Conservation (phyloP, 2,888 invertebrate genomes). For the Diploptera punctata region DNA sequence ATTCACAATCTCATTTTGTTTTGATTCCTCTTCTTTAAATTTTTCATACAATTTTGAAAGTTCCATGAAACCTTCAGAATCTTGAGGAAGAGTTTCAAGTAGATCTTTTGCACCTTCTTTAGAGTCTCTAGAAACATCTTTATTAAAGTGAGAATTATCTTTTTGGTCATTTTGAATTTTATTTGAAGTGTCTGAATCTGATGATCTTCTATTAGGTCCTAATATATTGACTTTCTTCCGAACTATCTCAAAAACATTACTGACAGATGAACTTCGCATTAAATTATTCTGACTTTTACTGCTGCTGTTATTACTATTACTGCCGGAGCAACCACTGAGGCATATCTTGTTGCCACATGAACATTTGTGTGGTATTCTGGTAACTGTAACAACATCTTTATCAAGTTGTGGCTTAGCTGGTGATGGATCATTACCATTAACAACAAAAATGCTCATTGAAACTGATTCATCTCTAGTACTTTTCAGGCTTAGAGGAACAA, state of each 20-base stretch:
- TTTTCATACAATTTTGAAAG: too few relatives aligned
- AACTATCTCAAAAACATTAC: neutral
- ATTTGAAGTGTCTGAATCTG: too few relatives aligned
- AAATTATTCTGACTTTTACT: neutral
- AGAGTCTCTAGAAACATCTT: too few relatives aligned
- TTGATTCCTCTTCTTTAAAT: too few relatives aligned
- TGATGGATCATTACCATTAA: neutral
- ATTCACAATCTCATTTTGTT: too few relatives aligned
- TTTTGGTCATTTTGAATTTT: too few relatives aligned
- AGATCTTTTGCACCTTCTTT: too few relatives aligned
- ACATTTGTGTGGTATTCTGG: neutral
- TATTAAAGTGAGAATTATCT: too few relatives aligned
- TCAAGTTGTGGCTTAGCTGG: neutral
- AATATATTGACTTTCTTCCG: neutral
- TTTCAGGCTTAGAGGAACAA: neutral
- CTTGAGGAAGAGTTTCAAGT: too few relatives aligned
- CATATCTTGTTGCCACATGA: neutral
- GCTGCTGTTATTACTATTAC: neutral
- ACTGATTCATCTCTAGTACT: neutral
- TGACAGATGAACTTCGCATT: neutral
- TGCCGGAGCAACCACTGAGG: neutral
- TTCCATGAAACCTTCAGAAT: too few relatives aligned
- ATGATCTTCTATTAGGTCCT: neutral
- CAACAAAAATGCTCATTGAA: constrained; percentile 19
- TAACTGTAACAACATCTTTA: constrained; percentile 12